Percentiles rank a stretch among this genome's conserved stretches.
Evolutionary conservation across 2,888 invertebrate genomes (phyloP).

Genomic region (Ochropacha duplaris): DNA sequence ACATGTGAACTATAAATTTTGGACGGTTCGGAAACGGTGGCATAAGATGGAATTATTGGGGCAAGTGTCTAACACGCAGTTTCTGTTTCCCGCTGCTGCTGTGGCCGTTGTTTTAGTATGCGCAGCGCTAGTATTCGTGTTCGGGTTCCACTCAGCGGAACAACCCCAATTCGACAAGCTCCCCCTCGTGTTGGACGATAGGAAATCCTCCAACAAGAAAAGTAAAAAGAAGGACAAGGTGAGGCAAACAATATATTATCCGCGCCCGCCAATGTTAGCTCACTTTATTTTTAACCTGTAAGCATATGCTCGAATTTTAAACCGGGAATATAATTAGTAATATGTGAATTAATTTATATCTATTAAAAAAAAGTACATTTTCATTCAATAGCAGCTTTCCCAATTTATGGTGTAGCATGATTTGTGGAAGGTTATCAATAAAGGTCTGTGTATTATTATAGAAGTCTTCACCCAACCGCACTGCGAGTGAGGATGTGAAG

Average conservation of each 20-base stretch:
- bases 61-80: constrained; percentile 82
- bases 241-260: constrained; percentile 40
- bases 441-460: constrained; percentile 46
- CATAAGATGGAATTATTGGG: constrained; percentile 83
- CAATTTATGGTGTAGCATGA: constrained; percentile 7
- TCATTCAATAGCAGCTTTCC: constrained; percentile 10
- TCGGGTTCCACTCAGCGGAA: constrained; percentile 90
- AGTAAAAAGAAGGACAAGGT: constrained; percentile 89
- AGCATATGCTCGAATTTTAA: constrained; percentile 61
- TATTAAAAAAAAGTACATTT: constrained; percentile 4
- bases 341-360: constrained; percentile 21
- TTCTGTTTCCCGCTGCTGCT: constrained; percentile 81
- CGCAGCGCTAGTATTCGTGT: constrained; percentile 89
- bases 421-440: not conserved
- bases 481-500: constrained; percentile 81
- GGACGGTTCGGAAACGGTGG: constrained; percentile 51
- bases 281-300: constrained; percentile 79
- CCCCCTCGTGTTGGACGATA: constrained; percentile 84
- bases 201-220: constrained; percentile 87
- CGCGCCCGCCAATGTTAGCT: constrained; percentile 57
- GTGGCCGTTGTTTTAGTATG: constrained; percentile 87
- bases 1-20: constrained; percentile 71
- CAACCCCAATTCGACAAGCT: constrained; percentile 91
- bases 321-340: constrained; percentile 32
- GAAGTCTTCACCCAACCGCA: constrained; percentile 86